A percentile compares a stretch with the other conserved stretches of the same genome.
These are phyloP conservation scores for Mionectes macconnelli DNA, from an alignment of 2,113 vertebrate genomes.

Conservation along the genomic window DNA sequence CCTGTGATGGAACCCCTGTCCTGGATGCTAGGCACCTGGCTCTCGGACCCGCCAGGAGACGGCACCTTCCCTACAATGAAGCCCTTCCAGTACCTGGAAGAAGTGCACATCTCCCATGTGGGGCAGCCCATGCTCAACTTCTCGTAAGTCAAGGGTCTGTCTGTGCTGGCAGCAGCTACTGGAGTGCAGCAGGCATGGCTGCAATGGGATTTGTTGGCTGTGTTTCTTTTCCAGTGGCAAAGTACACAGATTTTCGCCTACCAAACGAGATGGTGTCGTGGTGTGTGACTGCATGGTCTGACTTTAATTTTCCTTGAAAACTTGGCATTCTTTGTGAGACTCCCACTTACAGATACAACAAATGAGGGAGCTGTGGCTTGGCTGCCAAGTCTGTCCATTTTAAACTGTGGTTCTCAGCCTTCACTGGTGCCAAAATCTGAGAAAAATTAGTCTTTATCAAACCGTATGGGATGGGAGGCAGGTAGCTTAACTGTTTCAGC, in stretches of 20 bases:
- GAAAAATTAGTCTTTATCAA: not conserved
- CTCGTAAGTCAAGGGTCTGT: conserved; percentile 73
- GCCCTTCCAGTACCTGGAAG: conserved; percentile 89
- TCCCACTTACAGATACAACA: not conserved
- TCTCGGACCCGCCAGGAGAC: conserved; percentile 85
- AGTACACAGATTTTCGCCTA: not conserved
- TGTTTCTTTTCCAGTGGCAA: not conserved
- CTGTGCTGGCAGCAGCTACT: not conserved
- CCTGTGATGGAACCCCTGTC: conserved; percentile 84
- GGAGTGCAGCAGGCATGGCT: not conserved
- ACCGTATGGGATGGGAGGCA: not conserved
- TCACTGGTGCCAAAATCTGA: not conserved
- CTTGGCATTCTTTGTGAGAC: not conserved
- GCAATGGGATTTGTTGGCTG: not conserved
- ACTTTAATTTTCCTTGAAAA: not conserved
- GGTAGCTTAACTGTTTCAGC: not conserved
- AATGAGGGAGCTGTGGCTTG: not conserved
- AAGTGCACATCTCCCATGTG: conserved; percentile 86
- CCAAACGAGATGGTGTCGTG: too few relatives aligned
- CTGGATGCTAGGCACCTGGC: conserved; percentile 95
- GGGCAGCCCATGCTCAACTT: conserved; percentile 95
- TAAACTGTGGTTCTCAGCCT: not conserved
- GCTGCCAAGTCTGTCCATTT: not conserved
- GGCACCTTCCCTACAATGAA: conserved; percentile 84
- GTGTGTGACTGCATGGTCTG: not conserved